Evolutionary conservation across 1,140 invertebrate species (phyloP).

Genomic region (Gerris buenoi): DNA sequence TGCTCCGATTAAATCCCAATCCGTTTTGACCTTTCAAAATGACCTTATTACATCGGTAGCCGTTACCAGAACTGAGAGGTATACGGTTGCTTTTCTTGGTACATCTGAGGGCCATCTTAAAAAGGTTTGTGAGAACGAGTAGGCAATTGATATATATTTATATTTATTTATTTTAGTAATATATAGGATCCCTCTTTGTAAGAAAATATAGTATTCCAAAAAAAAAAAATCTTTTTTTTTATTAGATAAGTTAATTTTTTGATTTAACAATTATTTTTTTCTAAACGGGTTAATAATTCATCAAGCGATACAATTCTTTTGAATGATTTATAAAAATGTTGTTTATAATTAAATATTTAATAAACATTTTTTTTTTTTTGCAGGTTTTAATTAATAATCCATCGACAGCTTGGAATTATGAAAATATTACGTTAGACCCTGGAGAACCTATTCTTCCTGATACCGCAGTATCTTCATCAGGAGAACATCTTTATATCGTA

Average conservation of each 20-base stretch:
- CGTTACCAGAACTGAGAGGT: conserved; percentile 64
- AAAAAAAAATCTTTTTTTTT: too few species aligned
- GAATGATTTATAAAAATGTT: too few species aligned
- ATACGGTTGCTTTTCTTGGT: conserved; percentile 84
- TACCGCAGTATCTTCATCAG: conserved; percentile 58
- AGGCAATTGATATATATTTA: too few species aligned
- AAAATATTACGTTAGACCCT: conserved; percentile 53
- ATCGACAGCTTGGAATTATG: conserved; percentile 53
- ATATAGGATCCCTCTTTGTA: too few species aligned
- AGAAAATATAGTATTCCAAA: too few species aligned
- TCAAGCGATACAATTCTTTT: too few species aligned
- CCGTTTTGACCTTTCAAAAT: conserved; percentile 61
- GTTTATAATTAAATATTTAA: too few species aligned
- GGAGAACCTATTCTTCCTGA: conserved; percentile 65
- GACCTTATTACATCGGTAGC: conserved; percentile 67
- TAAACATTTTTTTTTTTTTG: too few species aligned
- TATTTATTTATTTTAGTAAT: too few species aligned
- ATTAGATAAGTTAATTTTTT: too few species aligned
- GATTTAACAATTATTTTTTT: too few species aligned
- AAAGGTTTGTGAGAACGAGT: conserved; percentile 52
- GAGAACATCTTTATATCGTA: conserved; percentile 56
- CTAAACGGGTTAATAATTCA: too few species aligned
- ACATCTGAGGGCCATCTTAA: conserved; percentile 59
- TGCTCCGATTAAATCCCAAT: conserved; percentile 55
- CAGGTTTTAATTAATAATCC: conserved; percentile 46